phyloP scores from a whole-genome alignment of 2,113 vertebrate genomes.

The Craseonycteris thonglongyai region DNA sequence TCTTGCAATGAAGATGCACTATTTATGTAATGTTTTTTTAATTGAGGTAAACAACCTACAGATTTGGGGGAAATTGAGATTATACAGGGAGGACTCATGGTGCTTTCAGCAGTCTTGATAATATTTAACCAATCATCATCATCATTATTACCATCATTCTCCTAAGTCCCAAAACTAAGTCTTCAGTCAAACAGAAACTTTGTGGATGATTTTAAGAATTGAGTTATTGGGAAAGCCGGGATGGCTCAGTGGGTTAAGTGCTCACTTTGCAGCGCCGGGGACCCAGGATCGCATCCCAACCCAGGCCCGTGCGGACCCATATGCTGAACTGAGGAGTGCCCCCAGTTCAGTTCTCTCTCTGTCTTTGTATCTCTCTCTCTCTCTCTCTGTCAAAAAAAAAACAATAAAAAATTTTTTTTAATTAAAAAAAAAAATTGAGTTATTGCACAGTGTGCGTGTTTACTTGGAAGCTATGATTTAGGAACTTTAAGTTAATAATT shows the following conservation, averaged over 20 bases:
- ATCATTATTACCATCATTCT: neutral
- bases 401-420: too few relatives aligned
- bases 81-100: neutral
- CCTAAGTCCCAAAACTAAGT: neutral
- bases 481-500: slow-evolving; percentile 12
- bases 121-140: neutral
- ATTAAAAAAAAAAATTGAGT: neutral
- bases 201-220: neutral
- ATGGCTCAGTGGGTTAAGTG: too few relatives aligned
- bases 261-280: too few relatives aligned
- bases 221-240: too few relatives aligned
- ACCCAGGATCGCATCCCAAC: too few relatives aligned
- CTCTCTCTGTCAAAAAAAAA: too few relatives aligned
- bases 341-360: too few relatives aligned
- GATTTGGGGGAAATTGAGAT: neutral
- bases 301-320: too few relatives aligned
- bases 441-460: neutral
- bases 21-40: neutral
- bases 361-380: too few relatives aligned
- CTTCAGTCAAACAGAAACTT: neutral
- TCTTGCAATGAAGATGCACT: neutral
- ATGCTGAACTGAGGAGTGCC: too few relatives aligned
- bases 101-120: neutral
- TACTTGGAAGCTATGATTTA: neutral
- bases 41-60: neutral